Percentiles rank a stretch among this genome's conserved stretches.
Conservation (phyloP, 2,113 vertebrate species). For the Tupaia tana region DNA sequence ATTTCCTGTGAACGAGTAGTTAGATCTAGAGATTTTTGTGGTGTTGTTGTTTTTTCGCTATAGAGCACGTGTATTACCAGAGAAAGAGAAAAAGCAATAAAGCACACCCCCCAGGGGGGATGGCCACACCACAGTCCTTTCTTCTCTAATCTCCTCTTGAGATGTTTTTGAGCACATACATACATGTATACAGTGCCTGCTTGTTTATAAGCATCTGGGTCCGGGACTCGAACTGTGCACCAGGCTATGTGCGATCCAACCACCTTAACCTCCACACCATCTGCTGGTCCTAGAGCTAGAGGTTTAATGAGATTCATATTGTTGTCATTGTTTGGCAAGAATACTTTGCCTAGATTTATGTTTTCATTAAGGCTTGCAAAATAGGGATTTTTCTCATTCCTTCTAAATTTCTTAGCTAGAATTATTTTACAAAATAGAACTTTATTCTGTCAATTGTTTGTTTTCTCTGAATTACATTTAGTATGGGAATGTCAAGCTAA, state of each 20-base stretch:
- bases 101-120: no score
- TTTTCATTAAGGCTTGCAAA: not conserved
- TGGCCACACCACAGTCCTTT: no score
- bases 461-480: conserved; percentile 1
- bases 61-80: no score
- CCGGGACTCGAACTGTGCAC: no score
- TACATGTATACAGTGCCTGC: no score
- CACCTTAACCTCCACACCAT: no score
- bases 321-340: not conserved
- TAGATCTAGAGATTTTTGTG: not conserved
- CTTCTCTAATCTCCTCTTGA: no score
- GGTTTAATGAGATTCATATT: not conserved
- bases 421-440: conserved; percentile 8
- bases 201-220: no score
- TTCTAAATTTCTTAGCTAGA: conserved; percentile 35
- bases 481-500: not conserved
- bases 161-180: no score
- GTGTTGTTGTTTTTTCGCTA: no score
- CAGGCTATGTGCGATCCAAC: no score
- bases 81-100: no score
- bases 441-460: conserved; percentile 10
- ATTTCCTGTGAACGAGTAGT: not conserved
- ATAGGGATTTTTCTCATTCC: conserved; percentile 12
- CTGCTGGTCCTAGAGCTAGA: not conserved
- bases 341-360: not conserved